A percentile compares a stretch with the other conserved stretches of the same genome.
These are phyloP conservation scores for Chromobotia macracanthus DNA, from an alignment of 2,797 vertebrate genomes.

Conservation along the genomic window DNA sequence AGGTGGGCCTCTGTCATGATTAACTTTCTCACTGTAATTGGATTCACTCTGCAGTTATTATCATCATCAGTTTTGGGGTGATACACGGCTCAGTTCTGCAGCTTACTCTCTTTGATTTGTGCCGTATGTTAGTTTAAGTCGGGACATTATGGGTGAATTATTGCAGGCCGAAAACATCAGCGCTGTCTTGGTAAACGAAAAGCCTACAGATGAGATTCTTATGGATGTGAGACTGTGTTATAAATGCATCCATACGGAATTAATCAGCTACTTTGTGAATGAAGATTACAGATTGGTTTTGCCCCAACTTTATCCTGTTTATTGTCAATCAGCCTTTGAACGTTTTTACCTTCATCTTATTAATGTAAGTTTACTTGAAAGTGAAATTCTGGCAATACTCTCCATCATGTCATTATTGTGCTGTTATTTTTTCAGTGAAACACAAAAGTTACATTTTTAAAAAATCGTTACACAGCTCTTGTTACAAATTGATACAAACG, in stretches of 20 bases:
- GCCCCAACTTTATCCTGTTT: conserved; percentile 48
- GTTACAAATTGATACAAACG: background rate
- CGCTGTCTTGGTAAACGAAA: conserved; percentile 24
- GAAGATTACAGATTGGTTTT: conserved; percentile 45
- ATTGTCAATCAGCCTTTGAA: conserved; percentile 49
- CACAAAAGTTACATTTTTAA: background rate
- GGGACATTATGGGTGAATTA: conserved; percentile 58
- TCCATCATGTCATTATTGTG: background rate
- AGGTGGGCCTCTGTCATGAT: conserved; percentile 55
- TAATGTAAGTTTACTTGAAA: background rate
- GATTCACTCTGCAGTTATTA: conserved; percentile 62
- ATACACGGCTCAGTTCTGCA: conserved; percentile 56
- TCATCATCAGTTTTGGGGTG: conserved; percentile 64
- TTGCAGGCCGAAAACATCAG: conserved; percentile 46
- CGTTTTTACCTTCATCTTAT: conserved; percentile 43
- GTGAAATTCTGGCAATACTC: background rate
- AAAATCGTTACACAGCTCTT: background rate
- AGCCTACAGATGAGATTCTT: conserved; percentile 44
- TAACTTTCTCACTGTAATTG: conserved; percentile 58
- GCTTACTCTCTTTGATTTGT: conserved; percentile 59
- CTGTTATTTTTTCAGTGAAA: background rate
- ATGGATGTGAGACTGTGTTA: conserved; percentile 41
- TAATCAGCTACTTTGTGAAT: conserved; percentile 53
- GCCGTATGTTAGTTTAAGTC: conserved; percentile 58
- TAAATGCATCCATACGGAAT: conserved; percentile 60